Percentiles rank a stretch among this genome's conserved stretches.
Evolutionary conservation across 2,113 vertebrate species (phyloP).

Genomic region (Vanacampus margaritifer): DNA sequence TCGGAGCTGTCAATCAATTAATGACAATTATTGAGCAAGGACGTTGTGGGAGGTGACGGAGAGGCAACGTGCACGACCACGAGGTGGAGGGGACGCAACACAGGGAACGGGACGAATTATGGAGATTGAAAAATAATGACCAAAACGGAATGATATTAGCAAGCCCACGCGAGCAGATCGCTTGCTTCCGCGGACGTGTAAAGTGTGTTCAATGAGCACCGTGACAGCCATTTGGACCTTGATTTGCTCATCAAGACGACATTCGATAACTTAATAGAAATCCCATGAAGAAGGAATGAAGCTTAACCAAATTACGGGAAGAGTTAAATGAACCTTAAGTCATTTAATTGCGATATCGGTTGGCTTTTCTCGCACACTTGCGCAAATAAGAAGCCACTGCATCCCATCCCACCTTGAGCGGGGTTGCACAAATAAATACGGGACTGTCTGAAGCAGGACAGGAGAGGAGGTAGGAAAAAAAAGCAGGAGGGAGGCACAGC

Average conservation of each 20-base stretch:
- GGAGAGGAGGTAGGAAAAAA: slow-evolving; percentile 41
- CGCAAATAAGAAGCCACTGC: slow-evolving; percentile 19
- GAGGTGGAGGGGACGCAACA: slow-evolving; percentile 70
- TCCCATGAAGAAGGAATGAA: slow-evolving; percentile 11
- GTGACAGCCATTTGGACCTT: slow-evolving; percentile 35
- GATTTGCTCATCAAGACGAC: slow-evolving; percentile 41
- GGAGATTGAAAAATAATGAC: slow-evolving; percentile 79
- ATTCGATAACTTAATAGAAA: slow-evolving; percentile 38
- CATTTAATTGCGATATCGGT: slow-evolving; percentile 13
- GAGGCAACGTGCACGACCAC: slow-evolving; percentile 88
- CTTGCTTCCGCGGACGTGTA: slow-evolving; percentile 44
- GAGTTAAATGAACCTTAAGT: slow-evolving; percentile 23
- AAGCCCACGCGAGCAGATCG: slow-evolving; percentile 70
- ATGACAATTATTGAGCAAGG: slow-evolving; percentile 99
- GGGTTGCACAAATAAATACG: slow-evolving; percentile 79
- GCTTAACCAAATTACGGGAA: slow-evolving; percentile 31
- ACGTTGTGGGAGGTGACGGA: slow-evolving; percentile 80
- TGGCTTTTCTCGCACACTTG: background rate
- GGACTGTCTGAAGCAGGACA: slow-evolving; percentile 72
- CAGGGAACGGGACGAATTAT: slow-evolving; percentile 77
- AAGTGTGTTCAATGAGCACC: slow-evolving; percentile 46
- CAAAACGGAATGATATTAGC: slow-evolving; percentile 65
- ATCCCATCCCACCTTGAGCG: slow-evolving; percentile 47
- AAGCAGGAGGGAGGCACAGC: slow-evolving; percentile 63
- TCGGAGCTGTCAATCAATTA: slow-evolving; percentile 99